Evolutionary conservation across 1,140 invertebrate species (phyloP).

Genomic region (Hypsibius dujardini): DNA sequence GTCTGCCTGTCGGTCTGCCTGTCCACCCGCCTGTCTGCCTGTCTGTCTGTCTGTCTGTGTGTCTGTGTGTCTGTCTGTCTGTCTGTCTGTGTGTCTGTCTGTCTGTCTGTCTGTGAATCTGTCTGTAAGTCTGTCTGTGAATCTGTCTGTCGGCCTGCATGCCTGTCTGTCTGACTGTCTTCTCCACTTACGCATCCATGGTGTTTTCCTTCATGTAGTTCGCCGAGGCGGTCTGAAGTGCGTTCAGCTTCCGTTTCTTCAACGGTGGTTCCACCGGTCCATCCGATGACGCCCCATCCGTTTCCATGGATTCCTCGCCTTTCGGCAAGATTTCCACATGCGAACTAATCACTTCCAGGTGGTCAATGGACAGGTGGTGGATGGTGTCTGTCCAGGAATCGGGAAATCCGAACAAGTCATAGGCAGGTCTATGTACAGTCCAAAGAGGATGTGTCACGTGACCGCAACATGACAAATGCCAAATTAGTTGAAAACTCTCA

Average conservation of each 20-base stretch:
- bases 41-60: neutral
- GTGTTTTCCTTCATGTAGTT: neutral
- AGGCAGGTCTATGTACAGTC: neutral
- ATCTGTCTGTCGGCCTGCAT: too few species aligned
- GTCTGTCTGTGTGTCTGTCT: too few species aligned
- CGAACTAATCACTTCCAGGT: slow-evolving; percentile 6
- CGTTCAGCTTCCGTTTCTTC: neutral
- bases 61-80: too few species aligned
- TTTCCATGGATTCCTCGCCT: neutral
- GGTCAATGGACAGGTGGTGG: neutral
- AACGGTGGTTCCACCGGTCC: neutral
- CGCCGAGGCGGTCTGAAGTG: neutral
- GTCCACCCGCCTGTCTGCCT: too few species aligned
- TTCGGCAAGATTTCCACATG: neutral
- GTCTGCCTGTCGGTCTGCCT: too few species aligned
- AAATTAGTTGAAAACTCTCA: neutral
- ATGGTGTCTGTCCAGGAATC: neutral
- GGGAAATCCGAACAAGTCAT: neutral
- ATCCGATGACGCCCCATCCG: too few species aligned
- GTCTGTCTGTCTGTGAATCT: too few species aligned
- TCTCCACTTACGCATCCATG: slow-evolving; percentile 2
- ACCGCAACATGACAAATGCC: too few species aligned
- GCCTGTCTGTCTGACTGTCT: too few species aligned
- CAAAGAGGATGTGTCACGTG: neutral
- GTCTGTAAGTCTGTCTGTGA: too few species aligned